Base-by-base conservation (phyloP, 2,888 invertebrate genomes). In the Folsomia candida region DNA sequence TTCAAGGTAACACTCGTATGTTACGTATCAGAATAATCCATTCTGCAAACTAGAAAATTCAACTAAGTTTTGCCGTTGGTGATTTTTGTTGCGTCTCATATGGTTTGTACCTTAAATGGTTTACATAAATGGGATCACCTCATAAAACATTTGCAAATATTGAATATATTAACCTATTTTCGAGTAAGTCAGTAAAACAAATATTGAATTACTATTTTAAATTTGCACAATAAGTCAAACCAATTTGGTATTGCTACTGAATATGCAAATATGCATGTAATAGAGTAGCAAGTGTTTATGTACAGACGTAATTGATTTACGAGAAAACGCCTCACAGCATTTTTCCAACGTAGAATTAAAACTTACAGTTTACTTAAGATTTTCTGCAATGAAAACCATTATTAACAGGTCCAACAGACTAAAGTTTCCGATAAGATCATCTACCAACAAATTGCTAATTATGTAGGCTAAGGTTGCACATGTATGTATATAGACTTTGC, bases 1-100 rank as follows among this genome's bases (percentile, higher is more conserved):
- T n/a, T 59, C 59, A 59, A 59, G 59, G 59, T 59, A 59, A 59
- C 59, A 14, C 37, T 37, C 37, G 37, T 9, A 37, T 54, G 47
- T 54, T 54, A 22, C 22, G 20, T 54, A 54, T 54, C 11, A 18
- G 22, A 22, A n/a, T 54, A 22, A 54, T 6, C 47, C 9, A 47
- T 4, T 37, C 37, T 14, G 37, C 37, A 9, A 37, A 37, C 14
- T 14, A 37, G 37, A 37, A 54, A 14, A 6, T 54, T 20, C 18
- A 18, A 54, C 54, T 54, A 22, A 54, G 20, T 22, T 54, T 20
- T 54, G 20, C 54, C 22, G 4, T n/a, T 54, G 18, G 54, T 20
- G 54, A 54, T 20, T 14, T 54, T 18, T 54, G 6, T 37, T 37
- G 37, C 37, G 14, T 37, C 37, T 37, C 54, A 6, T 20, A n/a